phyloP scores from a whole-genome alignment of 2,888 invertebrate genomes.

The Acrobasis repandana region DNA sequence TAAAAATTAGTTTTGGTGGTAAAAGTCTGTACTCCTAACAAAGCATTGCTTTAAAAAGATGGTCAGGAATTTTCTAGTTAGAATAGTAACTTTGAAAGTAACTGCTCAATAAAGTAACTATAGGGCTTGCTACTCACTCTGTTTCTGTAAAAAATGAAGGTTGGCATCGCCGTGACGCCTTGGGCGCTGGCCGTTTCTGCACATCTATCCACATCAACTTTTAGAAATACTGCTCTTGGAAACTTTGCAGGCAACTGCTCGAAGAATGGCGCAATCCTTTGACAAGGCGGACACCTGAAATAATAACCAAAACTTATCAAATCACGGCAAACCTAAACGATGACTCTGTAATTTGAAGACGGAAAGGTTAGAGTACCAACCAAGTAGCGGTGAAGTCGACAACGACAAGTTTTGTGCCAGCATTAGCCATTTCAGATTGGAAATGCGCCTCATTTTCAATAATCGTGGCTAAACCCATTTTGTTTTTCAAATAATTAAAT shows the following conservation, averaged over 20 bases:
- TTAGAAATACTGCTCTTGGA: slow-evolving; percentile 93
- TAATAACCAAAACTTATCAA: slow-evolving; percentile 31
- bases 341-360: slow-evolving; percentile 61
- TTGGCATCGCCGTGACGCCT: slow-evolving; percentile 98
- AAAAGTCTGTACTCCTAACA: no score
- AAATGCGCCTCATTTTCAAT: slow-evolving; percentile 92
- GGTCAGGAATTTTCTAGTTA: no score
- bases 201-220: slow-evolving; percentile 97
- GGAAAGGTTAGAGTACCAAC: slow-evolving; percentile 78
- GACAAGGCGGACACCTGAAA: slow-evolving; percentile 97
- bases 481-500: slow-evolving; percentile 39
- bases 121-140: slow-evolving; percentile 71
- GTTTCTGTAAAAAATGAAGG: slow-evolving; percentile 97
- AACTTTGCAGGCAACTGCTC: slow-evolving; percentile 94
- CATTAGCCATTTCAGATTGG: slow-evolving; percentile 91
- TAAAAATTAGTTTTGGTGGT: no score
- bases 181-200: slow-evolving; percentile 93
- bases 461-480: slow-evolving; percentile 84
- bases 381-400: slow-evolving; percentile 98
- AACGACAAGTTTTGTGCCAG: slow-evolving; percentile 94
- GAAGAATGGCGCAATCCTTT: slow-evolving; percentile 95
- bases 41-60: no score
- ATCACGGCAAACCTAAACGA: slow-evolving; percentile 40
- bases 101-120: not conserved
- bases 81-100: slow-evolving; percentile 16